Evolutionary conservation across 2,888 invertebrate genomes (phyloP).

Genomic region (Amblyteles armatorius): DNA sequence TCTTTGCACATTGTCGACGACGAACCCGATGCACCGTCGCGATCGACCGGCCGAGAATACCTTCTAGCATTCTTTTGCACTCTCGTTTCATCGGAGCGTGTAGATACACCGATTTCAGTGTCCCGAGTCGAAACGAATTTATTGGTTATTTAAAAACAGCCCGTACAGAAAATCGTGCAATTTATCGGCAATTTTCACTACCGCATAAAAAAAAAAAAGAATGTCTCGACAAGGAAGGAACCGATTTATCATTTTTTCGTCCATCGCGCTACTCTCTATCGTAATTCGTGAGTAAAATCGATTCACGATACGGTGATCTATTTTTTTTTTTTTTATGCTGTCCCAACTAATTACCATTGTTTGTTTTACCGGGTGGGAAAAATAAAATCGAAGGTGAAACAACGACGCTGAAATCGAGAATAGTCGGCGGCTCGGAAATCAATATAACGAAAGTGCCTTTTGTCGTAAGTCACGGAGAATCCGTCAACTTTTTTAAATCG

Average conservation of each 20-base stretch:
- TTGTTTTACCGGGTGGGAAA: constrained; percentile 19
- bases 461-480: constrained; percentile 80
- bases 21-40: not conserved
- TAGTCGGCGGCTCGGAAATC: constrained; percentile 85
- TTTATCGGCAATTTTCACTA: constrained; percentile 10
- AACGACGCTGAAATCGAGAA: constrained; percentile 75
- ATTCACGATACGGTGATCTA: not conserved
- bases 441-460: constrained; percentile 85
- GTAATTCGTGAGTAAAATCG: constrained; percentile 53
- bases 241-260: constrained; percentile 12
- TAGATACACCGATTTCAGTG: not conserved
- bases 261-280: constrained; percentile 25
- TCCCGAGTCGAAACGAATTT: not conserved
- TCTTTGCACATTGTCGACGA: constrained; percentile 17
- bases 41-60: constrained; percentile 2
- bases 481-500: not conserved
- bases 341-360: not conserved
- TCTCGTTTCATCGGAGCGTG: constrained; percentile 1
- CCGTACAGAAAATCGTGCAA: not conserved
- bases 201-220: not conserved
- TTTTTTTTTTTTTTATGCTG: not conserved
- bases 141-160: not conserved
- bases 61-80: not conserved
- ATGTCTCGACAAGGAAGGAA: not conserved
- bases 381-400: constrained; percentile 32